Base-by-base conservation (phyloP, 2,113 vertebrate genomes). In the Protobothrops flavoviridis region DNA sequence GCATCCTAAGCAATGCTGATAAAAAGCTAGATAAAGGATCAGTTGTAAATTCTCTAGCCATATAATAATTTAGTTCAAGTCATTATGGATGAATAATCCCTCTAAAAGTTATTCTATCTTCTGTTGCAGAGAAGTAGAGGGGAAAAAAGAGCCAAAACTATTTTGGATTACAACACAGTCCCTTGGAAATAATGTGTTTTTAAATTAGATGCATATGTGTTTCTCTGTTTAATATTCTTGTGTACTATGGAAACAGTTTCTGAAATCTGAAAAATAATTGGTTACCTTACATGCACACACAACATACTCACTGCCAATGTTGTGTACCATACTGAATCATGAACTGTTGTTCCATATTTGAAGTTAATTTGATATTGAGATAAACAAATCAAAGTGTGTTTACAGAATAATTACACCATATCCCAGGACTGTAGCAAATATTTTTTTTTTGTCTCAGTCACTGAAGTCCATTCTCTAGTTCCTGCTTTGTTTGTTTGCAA, bases 321-420 rank as follows among this genome's bases (percentile, higher is more conserved):
- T 95, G 95, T 94, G 93, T 95, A 95, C 95, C 92, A 0, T 95
- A 96, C 95, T 96, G 96, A 97, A 97, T 97, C 97, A 98, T 96
- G n/a, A 74, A 96, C 94, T 96, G 97, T 97, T 97, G 95, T 95
- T 97, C 95, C 95, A 96, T 96, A 97, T 97, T 97, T 97, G 97
- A 97, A 97, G 97, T 97, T 98, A 98, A 98, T 98, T 98, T 98
- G 97, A 98, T 96, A 91, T 96, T 96, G 97, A 96, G 96, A 97
- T 98, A 98, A 98, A 98, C 98, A 98, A 98, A 98, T 97, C 97
- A 97, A 97, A 97, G 96, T 96, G 94, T 97, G 98, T 98, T 98
- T 98, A 98, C 96, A 96, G 96, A 98, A 97, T 97, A 98, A 98
- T 98, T 98, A 98, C 97, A 95, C 97, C 93, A 94, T 96, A 97